Evolutionary conservation across 2,888 invertebrate species (phyloP), one percentile per base, ranked within the genome.

Genomic region (Polymixis lichenea): DNA sequence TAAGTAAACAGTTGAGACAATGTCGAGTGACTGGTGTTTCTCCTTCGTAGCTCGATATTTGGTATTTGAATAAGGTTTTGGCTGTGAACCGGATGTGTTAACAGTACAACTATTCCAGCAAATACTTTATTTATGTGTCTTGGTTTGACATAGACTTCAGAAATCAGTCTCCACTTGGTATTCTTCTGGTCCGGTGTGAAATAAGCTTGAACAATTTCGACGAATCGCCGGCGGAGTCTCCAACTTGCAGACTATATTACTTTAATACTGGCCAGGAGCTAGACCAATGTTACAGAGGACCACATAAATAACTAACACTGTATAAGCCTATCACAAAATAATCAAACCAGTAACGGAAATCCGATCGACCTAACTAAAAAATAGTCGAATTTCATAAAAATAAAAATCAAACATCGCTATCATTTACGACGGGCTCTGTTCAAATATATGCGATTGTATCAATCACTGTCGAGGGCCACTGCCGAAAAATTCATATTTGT

Each of bases 401-500:
- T 84, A 70, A 79, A 83, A 82, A 87, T 77, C 81, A 82, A 83
- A 83, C 66, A 77, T n/a, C 13, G 43, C 70, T 85, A 86, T 87
- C 86, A 72, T 46, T 83, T 73, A 86, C 71, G 77, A 78, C 81
- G 84, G 85, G 60, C 78, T 49, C 77, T 79, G 84, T 75, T 76
- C 82, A 89, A 86, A 87, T 85, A 87, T 75, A 75, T 77, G 60
- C 75, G 88, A 77, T 86, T 86, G 77, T 86, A 93, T 93, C 93
- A 92, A 93, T 93, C 93, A 92, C 90, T 93, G 93, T 93, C 93
- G 85, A 62, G 84, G 81, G 77, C 87, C 81, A 74, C 80, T 79
- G 78, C 64, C 80, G 87, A 88, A 87, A 86, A 82, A 86, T 85
- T 80, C 58, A 62, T 76, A 67, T 85, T 94, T 93, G 84, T 79